phyloP scores from a whole-genome alignment of 2,113 vertebrate genomes.

The Castor canadensis region DNA sequence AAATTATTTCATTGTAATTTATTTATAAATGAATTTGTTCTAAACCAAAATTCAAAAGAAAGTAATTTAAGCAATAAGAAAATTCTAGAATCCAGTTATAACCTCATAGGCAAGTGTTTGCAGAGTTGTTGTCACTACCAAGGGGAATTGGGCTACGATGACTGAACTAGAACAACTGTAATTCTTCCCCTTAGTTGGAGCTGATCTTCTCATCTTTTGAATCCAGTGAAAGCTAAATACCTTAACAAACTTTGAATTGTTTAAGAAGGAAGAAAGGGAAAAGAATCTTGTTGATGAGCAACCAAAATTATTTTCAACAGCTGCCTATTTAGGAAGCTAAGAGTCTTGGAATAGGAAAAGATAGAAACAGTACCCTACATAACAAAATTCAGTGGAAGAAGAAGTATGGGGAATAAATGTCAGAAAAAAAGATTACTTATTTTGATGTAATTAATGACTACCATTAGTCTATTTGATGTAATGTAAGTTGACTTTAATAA shows the following conservation, averaged over 20 bases:
- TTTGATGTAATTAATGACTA: slow-evolving; percentile 7
- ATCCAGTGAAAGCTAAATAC: background rate
- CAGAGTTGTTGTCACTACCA: background rate
- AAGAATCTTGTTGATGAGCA: background rate
- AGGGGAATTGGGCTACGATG: background rate
- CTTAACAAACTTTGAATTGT: background rate
- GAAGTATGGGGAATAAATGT: background rate
- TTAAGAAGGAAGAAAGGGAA: background rate
- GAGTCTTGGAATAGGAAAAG: background rate
- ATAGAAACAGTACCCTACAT: background rate
- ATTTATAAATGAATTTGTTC: background rate
- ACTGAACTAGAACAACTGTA: background rate
- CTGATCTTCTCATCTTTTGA: background rate
- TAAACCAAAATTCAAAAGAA: background rate
- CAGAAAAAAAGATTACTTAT: background rate
- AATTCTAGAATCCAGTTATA: background rate
- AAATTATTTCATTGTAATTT: background rate
- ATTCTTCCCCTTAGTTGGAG: background rate
- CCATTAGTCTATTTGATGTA: slow-evolving; percentile 25
- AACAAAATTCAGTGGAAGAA: background rate
- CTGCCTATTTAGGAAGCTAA: background rate
- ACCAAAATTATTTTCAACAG: background rate
- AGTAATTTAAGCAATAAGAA: background rate
- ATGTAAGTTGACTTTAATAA: slow-evolving; percentile 57
- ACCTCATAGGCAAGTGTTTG: no score